Percentiles rank a stretch among this genome's conserved stretches.
These are phyloP conservation scores for Ophion ellenae DNA, from an alignment of 2,888 invertebrate species.

Conservation along the genomic window DNA sequence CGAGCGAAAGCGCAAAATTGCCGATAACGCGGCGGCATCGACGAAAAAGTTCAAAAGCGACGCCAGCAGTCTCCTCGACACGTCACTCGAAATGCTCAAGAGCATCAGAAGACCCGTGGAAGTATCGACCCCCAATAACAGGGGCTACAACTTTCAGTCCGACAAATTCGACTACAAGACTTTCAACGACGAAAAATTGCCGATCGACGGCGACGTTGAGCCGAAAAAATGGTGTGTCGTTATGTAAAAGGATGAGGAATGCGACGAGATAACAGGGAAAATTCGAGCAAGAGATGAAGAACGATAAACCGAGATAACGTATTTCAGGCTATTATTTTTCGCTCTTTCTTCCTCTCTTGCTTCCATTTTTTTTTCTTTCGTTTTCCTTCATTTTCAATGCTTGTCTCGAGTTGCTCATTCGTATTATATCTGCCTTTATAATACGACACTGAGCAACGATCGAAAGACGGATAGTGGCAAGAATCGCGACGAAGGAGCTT, in stretches of 20 bases:
- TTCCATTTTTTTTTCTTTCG: not conserved
- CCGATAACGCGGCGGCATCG: slow-evolving; percentile 25
- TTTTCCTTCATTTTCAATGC: slow-evolving; percentile 34
- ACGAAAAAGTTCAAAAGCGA: slow-evolving; percentile 76
- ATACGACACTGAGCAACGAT: slow-evolving; percentile 37
- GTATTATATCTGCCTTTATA: slow-evolving; percentile 55
- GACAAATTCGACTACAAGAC: slow-evolving; percentile 70
- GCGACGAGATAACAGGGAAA: not conserved
- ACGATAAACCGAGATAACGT: slow-evolving; percentile 9
- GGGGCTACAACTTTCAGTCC: slow-evolving; percentile 71
- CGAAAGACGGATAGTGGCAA: slow-evolving; percentile 28
- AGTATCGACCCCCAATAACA: slow-evolving; percentile 75
- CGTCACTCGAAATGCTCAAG: slow-evolving; percentile 76
- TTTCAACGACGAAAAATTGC: slow-evolving; percentile 66
- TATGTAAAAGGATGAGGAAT: slow-evolving; percentile 74
- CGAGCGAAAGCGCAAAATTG: slow-evolving; percentile 77
- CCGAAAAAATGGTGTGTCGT: slow-evolving; percentile 78
- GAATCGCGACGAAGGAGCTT: slow-evolving; percentile 6
- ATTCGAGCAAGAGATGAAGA: slow-evolving; percentile 1
- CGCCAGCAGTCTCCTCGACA: slow-evolving; percentile 70
- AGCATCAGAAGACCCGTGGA: slow-evolving; percentile 75
- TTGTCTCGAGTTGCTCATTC: slow-evolving; percentile 26
- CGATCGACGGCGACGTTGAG: slow-evolving; percentile 65
- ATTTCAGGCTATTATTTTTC: not conserved
- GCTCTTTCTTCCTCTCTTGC: not conserved